phyloP scores from a whole-genome alignment of 1,140 invertebrate species.

The Nephila pilipes region DNA sequence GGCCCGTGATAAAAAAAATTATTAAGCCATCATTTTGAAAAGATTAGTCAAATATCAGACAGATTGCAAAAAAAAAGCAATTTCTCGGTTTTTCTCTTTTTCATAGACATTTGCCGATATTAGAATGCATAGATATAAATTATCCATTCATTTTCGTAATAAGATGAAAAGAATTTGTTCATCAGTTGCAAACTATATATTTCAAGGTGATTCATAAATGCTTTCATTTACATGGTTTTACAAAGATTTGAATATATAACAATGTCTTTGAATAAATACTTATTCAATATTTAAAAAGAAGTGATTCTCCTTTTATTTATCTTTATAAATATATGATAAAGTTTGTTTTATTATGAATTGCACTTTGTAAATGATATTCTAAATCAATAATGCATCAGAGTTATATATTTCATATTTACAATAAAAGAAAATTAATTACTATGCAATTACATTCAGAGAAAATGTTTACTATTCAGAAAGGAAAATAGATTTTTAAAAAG shows the following conservation, averaged over 20 bases:
- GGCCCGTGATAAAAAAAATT: neutral
- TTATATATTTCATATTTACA: too few relatives aligned
- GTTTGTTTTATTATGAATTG: too few relatives aligned
- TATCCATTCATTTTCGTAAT: neutral
- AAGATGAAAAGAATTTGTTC: neutral
- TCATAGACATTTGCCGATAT: neutral
- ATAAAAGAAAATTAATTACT: too few relatives aligned
- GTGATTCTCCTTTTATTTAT: neutral
- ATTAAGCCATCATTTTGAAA: neutral
- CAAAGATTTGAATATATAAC: constrained; percentile 23
- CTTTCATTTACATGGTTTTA: constrained; percentile 21
- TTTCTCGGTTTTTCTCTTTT: neutral
- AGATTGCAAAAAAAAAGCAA: neutral
- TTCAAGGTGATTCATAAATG: constrained; percentile 3
- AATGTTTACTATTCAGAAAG: too few relatives aligned
- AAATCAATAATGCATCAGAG: too few relatives aligned
- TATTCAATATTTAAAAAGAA: constrained; percentile 5
- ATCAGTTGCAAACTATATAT: constrained; percentile 5
- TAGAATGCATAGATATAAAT: neutral
- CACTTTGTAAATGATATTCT: too few relatives aligned
- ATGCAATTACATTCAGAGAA: too few relatives aligned
- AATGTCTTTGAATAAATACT: constrained; percentile 1
- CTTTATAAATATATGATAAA: neutral
- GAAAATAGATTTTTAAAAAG: too few relatives aligned
- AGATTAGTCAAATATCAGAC: neutral